Conservation (phyloP, 1,140 invertebrate genomes). For the Phenacoccus solenopsis region DNA sequence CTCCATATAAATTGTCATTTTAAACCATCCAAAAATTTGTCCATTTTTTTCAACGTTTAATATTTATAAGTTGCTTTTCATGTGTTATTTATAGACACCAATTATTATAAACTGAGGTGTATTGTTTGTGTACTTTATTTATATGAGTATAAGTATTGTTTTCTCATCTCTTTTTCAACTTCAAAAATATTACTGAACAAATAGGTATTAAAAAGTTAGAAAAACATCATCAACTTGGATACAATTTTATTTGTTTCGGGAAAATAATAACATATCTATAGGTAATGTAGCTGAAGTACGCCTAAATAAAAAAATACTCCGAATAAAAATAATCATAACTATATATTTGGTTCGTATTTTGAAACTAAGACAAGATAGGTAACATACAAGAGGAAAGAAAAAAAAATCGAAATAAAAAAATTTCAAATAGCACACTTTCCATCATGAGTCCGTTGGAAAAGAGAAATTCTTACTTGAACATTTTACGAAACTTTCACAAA, state of each 20-base stretch:
- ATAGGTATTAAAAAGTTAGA: not conserved
- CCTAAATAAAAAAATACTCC: not conserved
- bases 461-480: not conserved
- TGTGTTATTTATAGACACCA: not conserved
- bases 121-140: not conserved
- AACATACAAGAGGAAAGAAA: too few species aligned
- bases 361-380: too few species aligned
- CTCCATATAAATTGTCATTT: not conserved
- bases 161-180: too few species aligned
- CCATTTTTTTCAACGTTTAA: not conserved
- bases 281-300: too few species aligned
- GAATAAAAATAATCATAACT: not conserved
- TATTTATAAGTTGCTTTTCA: not conserved
- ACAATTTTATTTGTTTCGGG: not conserved
- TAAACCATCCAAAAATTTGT: not conserved
- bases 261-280: not conserved
- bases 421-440: not conserved
- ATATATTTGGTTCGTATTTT: not conserved
- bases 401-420: not conserved
- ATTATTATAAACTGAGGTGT: not conserved
- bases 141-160: too few species aligned
- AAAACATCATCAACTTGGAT: not conserved
- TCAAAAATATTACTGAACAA: too few species aligned
- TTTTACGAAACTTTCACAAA: not conserved
- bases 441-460: not conserved